phyloP scores from a whole-genome alignment of 1,140 invertebrate genomes.

The Drosophila pandora region DNA sequence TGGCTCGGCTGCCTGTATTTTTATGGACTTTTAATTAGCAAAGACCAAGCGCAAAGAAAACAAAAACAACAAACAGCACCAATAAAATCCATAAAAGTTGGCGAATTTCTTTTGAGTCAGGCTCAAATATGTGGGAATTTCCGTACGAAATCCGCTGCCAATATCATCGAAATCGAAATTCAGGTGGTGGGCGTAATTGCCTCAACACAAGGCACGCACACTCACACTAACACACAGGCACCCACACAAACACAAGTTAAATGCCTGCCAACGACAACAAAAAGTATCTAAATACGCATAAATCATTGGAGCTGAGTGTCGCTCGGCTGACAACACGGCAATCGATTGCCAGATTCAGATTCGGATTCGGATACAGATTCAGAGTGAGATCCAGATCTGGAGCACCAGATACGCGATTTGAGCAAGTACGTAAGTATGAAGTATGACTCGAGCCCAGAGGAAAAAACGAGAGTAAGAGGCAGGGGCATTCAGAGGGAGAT shows the following conservation, averaged over 20 bases:
- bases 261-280: slow-evolving; percentile 65
- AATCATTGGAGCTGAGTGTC: slow-evolving; percentile 72
- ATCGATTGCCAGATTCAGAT: slow-evolving; percentile 63
- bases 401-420: slow-evolving; percentile 57
- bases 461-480: slow-evolving; percentile 51
- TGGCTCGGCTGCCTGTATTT: slow-evolving; percentile 40
- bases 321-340: slow-evolving; percentile 64
- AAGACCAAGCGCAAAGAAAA: slow-evolving; percentile 15
- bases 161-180: slow-evolving; percentile 61
- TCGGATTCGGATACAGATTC: slow-evolving; percentile 57
- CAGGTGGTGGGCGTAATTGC: slow-evolving; percentile 72
- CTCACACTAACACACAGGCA: slow-evolving; percentile 23
- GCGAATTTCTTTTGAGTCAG: slow-evolving; percentile 59
- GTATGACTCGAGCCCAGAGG: slow-evolving; percentile 59
- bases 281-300: slow-evolving; percentile 66
- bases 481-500: slow-evolving; percentile 4
- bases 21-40: slow-evolving; percentile 61
- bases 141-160: slow-evolving; percentile 54
- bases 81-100: slow-evolving; percentile 24
- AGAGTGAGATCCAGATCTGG: slow-evolving; percentile 66
- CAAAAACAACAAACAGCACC: background rate
- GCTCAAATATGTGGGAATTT: slow-evolving; percentile 64
- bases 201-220: slow-evolving; percentile 53
- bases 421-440: slow-evolving; percentile 41
- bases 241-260: slow-evolving; percentile 56